Evolutionary conservation across 2,113 vertebrate genomes (phyloP).

Genomic region (Heptranchias perlo): DNA sequence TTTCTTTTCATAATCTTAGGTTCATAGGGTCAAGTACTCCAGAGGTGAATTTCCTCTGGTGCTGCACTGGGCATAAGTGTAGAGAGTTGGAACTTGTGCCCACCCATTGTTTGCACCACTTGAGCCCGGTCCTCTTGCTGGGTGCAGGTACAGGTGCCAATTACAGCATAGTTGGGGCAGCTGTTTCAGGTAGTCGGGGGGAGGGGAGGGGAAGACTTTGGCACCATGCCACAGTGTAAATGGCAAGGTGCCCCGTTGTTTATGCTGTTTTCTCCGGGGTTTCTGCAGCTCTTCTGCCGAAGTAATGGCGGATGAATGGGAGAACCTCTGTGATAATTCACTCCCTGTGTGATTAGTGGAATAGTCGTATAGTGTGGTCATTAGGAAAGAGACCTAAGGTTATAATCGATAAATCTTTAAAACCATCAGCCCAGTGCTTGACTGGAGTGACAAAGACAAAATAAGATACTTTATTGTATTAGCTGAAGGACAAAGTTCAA

Average conservation of each 20-base stretch:
- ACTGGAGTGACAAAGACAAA: not conserved
- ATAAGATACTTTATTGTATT: not conserved
- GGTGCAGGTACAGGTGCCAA: not conserved
- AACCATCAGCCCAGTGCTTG: not conserved
- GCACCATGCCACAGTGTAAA: too few species aligned
- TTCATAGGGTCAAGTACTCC: not conserved
- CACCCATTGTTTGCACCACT: not conserved
- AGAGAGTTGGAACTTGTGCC: not conserved
- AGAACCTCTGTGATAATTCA: too few species aligned
- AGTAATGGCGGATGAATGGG: too few species aligned
- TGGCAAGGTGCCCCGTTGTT: too few species aligned
- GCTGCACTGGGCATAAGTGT: not conserved
- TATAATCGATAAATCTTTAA: not conserved
- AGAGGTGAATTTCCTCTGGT: not conserved
- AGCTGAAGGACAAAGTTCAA: not conserved
- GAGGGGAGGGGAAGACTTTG: not conserved
- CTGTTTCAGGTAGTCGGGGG: not conserved
- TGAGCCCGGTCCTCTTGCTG: not conserved
- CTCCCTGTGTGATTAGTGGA: too few species aligned
- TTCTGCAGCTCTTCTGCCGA: too few species aligned
- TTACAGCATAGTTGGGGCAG: not conserved
- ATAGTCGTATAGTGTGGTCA: too few species aligned
- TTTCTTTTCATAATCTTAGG: not conserved
- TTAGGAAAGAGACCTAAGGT: not conserved
- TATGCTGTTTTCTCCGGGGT: too few species aligned